Conservation (phyloP, 2,113 vertebrate genomes). For the Eretmochelys imbricata region DNA sequence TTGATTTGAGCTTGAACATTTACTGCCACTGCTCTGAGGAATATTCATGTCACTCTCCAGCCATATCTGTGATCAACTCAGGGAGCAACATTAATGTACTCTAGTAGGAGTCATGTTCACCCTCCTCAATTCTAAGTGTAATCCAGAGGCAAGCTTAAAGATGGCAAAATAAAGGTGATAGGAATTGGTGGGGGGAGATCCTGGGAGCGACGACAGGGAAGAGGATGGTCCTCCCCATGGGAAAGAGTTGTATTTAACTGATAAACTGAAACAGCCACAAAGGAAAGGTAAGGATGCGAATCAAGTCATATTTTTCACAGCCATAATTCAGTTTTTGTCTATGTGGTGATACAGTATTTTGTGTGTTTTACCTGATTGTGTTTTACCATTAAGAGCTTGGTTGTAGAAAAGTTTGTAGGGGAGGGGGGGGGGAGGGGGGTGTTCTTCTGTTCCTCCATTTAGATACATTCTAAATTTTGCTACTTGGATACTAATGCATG, state of each 20-base stretch:
- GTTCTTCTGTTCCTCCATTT: not conserved
- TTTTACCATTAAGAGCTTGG: not conserved
- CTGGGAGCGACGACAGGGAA: not conserved
- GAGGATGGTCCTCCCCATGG: fast-evolving
- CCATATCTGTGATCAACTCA: not conserved
- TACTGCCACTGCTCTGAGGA: not conserved
- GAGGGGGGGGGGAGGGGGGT: too few species aligned
- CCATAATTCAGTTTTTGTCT: not conserved
- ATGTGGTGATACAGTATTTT: fast-evolving
- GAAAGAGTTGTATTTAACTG: not conserved
- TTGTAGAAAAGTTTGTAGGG: not conserved
- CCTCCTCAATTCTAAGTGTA: not conserved
- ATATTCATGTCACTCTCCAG: not conserved
- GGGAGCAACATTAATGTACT: not conserved
- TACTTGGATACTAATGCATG: not conserved
- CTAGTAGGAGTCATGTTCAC: not conserved
- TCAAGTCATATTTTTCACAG: fast-evolving
- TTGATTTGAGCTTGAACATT: not conserved
- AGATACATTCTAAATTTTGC: not conserved
- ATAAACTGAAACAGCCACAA: not conserved
- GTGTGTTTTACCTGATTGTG: too few species aligned
- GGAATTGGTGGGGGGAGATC: not conserved
- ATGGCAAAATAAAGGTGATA: not conserved
- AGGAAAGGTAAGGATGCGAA: not conserved
- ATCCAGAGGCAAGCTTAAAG: not conserved